A percentile compares a stretch with the other conserved stretches of the same genome.
Evolutionary conservation across 53 echinoderm and acorn worm species (phyloP).

Genomic region (Temnopleurus reevesii): DNA sequence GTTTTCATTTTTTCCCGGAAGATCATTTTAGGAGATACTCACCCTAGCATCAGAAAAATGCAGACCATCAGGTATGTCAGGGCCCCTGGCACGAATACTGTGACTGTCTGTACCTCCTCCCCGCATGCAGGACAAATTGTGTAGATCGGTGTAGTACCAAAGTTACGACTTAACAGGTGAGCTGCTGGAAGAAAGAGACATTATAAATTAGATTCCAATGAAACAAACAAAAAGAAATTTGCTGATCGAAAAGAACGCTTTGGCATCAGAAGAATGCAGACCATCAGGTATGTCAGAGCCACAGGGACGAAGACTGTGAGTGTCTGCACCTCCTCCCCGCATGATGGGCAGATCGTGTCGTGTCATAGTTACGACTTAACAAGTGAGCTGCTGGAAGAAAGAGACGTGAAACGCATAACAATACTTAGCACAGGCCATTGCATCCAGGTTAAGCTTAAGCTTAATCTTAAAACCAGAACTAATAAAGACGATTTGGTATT

Average conservation of each 20-base stretch:
- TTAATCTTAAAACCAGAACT: too few relatives aligned
- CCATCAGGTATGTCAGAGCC: not conserved
- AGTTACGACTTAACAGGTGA: not conserved
- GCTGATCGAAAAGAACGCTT: too few relatives aligned
- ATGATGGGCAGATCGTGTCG: not conserved
- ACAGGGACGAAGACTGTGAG: not conserved
- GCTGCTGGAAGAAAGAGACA: not conserved
- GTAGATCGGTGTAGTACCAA: constrained; percentile 7
- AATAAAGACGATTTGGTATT: too few relatives aligned
- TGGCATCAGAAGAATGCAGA: constrained; percentile 1
- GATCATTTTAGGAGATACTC: too few relatives aligned
- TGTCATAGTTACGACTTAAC: not conserved
- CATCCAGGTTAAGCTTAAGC: too few relatives aligned
- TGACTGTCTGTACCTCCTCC: not conserved
- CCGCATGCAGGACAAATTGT: constrained; percentile 1
- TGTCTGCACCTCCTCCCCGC: not conserved
- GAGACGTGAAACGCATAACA: too few relatives aligned
- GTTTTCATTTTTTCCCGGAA: too few relatives aligned
- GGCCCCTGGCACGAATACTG: not conserved
- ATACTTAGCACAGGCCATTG: too few relatives aligned
- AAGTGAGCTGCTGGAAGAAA: not conserved
- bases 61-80: constrained; percentile 24
- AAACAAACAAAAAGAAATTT: too few relatives aligned
- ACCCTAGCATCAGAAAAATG: constrained; percentile 21
- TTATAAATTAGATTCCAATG: too few relatives aligned